phyloP scores from a whole-genome alignment of 2,113 vertebrate genomes.

The Scalopus aquaticus region DNA sequence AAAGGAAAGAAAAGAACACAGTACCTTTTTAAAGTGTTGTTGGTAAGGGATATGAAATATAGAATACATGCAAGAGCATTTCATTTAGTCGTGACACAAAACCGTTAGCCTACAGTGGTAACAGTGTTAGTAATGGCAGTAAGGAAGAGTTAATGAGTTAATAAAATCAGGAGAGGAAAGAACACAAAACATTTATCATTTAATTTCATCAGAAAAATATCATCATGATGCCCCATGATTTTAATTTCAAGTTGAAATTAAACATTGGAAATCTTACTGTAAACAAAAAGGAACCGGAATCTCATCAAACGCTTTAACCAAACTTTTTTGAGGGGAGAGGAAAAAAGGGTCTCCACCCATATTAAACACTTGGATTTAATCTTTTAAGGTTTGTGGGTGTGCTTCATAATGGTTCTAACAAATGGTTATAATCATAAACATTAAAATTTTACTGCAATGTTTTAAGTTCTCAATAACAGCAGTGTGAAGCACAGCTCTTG shows the following conservation, averaged over 20 bases:
- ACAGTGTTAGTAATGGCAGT: not conserved
- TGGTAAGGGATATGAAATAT: not conserved
- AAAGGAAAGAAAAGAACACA: not conserved
- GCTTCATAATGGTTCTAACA: constrained; percentile 3
- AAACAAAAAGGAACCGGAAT: not conserved
- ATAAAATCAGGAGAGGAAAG: not conserved
- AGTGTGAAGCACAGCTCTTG: not conserved
- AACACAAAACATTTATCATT: not conserved
- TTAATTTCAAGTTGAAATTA: not conserved
- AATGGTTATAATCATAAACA: not conserved
- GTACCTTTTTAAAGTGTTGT: not conserved
- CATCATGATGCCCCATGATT: not conserved
- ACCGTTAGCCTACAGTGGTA: not conserved
- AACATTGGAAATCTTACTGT: not conserved
- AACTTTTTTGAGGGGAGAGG: not conserved
- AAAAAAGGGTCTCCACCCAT: not conserved
- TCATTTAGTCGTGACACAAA: not conserved
- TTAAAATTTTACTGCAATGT: not conserved
- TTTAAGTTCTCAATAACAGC: not conserved
- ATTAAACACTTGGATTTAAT: constrained; percentile 6
- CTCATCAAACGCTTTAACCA: not conserved
- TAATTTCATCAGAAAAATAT: constrained; percentile 22
- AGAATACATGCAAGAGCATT: not conserved
- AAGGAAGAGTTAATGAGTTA: constrained; percentile 14
- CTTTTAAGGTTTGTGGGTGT: not conserved